Base-by-base conservation (phyloP, 1,140 invertebrate genomes). In the Papilio polytes region DNA sequence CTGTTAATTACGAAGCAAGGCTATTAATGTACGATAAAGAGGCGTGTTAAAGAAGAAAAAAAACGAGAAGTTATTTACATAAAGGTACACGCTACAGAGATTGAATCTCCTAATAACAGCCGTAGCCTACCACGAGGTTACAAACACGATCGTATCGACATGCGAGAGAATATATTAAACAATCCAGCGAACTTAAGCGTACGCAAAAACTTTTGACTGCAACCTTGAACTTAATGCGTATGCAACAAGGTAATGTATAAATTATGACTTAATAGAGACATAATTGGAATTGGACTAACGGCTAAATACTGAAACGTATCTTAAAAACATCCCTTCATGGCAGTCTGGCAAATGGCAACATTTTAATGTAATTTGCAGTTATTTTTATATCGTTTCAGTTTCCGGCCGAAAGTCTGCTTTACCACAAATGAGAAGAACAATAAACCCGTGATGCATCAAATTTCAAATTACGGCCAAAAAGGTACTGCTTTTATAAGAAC, bases 1-100 rank as follows among this genome's bases (percentile, higher is more conserved):
- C 74, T 86, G 83, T 90, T 87, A 89, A 90, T 92, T 89, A 90
- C 83, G 81, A 85, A 87, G 87, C 88, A 90, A 90, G 87, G 87
- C 84, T 87, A 70, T 80, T 84, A 84, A 81, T 80, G 41, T 36
- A 80, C 83, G 85, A 87, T 89, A 86, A 84, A 84, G 83, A 81
- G 59, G 63, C 59, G 31, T 80, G 73, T 70, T 70, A 70, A 31
- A 70, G 63, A 70, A 85, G 36, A 41, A 87, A 88, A 88, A 88
- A 86, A 90, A 88, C 83, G 83, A 86, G 84, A 87, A 86, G 85
- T 78, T 81, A 90, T 91, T 90, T 88, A 85, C 89, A 93, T 89
- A 89, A 87, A 84, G 83, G 87, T 85, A 84, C 91, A 91, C 90
- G 91, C 89, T 78, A 90, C 72, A 46, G 74, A 85, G 88, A 89